Percentiles rank a stretch among this genome's conserved stretches.
Conservation (phyloP, 2,888 invertebrate species). For the Thereva unica region DNA sequence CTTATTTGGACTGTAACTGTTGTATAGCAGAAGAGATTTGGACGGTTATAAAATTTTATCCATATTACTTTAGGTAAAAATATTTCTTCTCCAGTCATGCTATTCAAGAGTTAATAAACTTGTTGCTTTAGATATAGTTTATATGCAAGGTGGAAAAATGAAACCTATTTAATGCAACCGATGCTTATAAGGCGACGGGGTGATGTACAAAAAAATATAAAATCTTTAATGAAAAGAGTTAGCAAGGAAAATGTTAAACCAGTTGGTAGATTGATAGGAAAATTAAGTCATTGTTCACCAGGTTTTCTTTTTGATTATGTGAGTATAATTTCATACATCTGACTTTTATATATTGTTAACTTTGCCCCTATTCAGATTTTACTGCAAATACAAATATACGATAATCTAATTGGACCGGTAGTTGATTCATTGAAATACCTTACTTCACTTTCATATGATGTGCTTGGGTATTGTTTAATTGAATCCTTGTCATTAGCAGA, state of each 20-base stretch:
- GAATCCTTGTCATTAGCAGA: conserved; percentile 85
- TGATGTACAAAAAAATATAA: conserved; percentile 87
- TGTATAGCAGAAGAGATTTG: conserved; percentile 96
- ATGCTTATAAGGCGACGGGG: conserved; percentile 81
- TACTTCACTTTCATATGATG: conserved; percentile 93
- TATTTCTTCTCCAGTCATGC: neutral
- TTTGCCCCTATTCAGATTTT: conserved; percentile 60
- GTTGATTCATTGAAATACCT: conserved; percentile 97
- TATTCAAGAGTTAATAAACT: neutral
- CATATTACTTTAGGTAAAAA: conserved; percentile 71
- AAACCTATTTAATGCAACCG: conserved; percentile 80
- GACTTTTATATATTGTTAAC: neutral
- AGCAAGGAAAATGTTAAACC: conserved; percentile 99
- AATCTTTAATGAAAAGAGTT: conserved; percentile 95
- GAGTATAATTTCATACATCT: conserved; percentile 40
- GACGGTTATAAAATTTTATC: conserved; percentile 82
- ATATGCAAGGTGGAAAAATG: conserved; percentile 97
- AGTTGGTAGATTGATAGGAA: conserved; percentile 93
- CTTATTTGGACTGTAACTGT: conserved; percentile 91
- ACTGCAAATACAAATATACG: conserved; percentile 87
- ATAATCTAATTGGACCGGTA: conserved; percentile 93
- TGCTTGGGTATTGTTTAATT: conserved; percentile 92
- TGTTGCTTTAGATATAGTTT: conserved; percentile 70
- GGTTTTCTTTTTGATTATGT: conserved; percentile 96
- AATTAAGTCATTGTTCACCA: conserved; percentile 94